Evolutionary conservation across 2,888 invertebrate species (phyloP), one percentile per base, ranked within the genome.

Genomic region (Malthinus seriepunctatus): DNA sequence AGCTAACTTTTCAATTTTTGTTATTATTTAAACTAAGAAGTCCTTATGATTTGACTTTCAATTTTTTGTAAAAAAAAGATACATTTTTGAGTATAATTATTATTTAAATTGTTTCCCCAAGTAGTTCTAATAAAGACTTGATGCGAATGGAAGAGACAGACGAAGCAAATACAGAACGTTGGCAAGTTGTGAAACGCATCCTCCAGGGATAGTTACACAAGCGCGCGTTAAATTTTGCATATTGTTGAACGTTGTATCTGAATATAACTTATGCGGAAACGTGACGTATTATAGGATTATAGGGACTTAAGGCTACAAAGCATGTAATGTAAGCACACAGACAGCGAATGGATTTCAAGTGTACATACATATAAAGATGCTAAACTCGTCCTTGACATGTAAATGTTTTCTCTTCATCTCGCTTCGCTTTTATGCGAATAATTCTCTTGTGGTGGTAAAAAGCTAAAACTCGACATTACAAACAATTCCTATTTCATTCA

Each of bases 221-320:
- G 39, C 51, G 39, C 51, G 51, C 51, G 51, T 42, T 51, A 51
- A 51, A 51, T 51, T 51, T 51, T 51, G 44, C 51, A 51, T 51
- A 51, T 51, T 51, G 51, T 42, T 42, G 12, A 42, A 33, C 42
- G 51, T 42, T 44, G 42, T 44, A 51, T 51, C 51, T 32, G 44
- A 51, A 42, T 44, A 44, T 51, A 51, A 51, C 51, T 51, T 42
- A 42, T 51, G 42, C 42, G 49, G 49, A 51, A 42, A 51, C 51
- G 51, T 51, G 51, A 44, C 51, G 51, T 51, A 51, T 51, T 51
- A 51, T 51, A 15, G 51, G 51, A 51, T 51, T 51, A 51, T 51
- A 51, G 51, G 33, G 23, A 42, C 51, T 51, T 51, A 23, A 51
- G 32, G 51, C 51, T 44, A 51, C 42, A 51, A 51, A 51, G 51